Base-by-base conservation (phyloP, 2,113 vertebrate species). In the Aptenodytes forsteri region DNA sequence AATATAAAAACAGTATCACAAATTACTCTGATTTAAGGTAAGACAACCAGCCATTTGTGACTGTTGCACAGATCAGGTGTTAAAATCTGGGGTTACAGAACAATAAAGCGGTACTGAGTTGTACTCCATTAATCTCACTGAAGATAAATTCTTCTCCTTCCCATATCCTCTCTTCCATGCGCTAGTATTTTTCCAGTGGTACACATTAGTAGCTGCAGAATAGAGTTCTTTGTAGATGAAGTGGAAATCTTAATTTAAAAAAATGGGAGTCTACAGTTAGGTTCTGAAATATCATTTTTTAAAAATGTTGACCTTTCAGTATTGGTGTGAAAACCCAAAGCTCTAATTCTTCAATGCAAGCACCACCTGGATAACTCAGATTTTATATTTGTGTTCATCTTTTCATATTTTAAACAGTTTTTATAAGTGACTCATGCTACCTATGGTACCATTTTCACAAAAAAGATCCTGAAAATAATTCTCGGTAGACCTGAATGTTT, bases 91-190 rank as follows among this genome's bases (percentile, higher is more conserved):
- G 44, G 36, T 27, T 89, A 85, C 36, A 84, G 52, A 95, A 95
- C 97, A 95, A 89, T 94, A 95, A 97, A 97, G 71, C 17, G 9
- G 7, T 76, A 64, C 19, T 40, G 49, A 84, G 40, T 44, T 76
- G n/a, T 71, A 87, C 44, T 78, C 40, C 56, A 72, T 95, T 95
- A 91, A 71, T 89, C 89, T 72, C 76, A 66, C 76, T 76, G 40
- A 75, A 80, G 62, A 87, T 72, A 94, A 70, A 52, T 66, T 91
- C 70, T 80, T 96, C 73, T 96, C 47, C 34, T 73, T 92, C 67
- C 78, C 32, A 26, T 66, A 77, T 26, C 34, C 36, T 93, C 16
- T 77, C 58, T 72, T 95, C 58, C 54, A 46, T 36, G 34, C 2
- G 5, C n/a, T 83, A 67, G 22, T 71, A 38, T 95, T 89, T 83